phyloP scores from a whole-genome alignment of 2,888 invertebrate genomes.

The Eupelmus urozonus region DNA sequence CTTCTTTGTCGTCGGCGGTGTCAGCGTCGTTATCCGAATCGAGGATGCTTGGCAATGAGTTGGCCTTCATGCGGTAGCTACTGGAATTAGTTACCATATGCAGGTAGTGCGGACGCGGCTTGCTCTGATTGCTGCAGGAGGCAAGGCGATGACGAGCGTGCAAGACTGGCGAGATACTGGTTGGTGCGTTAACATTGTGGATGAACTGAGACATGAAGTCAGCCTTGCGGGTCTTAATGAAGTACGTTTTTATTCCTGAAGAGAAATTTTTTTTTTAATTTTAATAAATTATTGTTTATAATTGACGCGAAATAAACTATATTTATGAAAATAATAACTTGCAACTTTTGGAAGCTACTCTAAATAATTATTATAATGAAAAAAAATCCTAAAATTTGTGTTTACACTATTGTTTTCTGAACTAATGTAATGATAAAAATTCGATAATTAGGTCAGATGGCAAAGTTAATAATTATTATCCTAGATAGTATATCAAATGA shows the following conservation, averaged over 20 bases:
- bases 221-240: slow-evolving; percentile 87
- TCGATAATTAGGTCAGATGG: no score
- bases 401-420: no score
- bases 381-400: no score
- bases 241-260: slow-evolving; percentile 90
- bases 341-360: no score
- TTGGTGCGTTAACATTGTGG: slow-evolving; percentile 65
- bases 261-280: slow-evolving; percentile 10
- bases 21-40: slow-evolving; percentile 86
- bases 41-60: slow-evolving; percentile 89
- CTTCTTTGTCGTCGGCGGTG: slow-evolving; percentile 78
- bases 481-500: no score
- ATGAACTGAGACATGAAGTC: slow-evolving; percentile 76
- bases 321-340: no score
- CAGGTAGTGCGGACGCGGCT: slow-evolving; percentile 73
- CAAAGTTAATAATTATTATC: no score
- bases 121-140: slow-evolving; percentile 72
- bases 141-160: slow-evolving; percentile 71
- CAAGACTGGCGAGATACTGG: slow-evolving; percentile 72
- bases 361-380: no score
- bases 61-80: slow-evolving; percentile 80
- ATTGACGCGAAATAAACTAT: no score
- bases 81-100: slow-evolving; percentile 74
- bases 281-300: not conserved
- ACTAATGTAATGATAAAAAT: no score